Percentiles rank a stretch among this genome's conserved stretches.
phyloP scores from a whole-genome alignment of 23 tunicate genomes.

The Oikopleura dioica region DNA sequence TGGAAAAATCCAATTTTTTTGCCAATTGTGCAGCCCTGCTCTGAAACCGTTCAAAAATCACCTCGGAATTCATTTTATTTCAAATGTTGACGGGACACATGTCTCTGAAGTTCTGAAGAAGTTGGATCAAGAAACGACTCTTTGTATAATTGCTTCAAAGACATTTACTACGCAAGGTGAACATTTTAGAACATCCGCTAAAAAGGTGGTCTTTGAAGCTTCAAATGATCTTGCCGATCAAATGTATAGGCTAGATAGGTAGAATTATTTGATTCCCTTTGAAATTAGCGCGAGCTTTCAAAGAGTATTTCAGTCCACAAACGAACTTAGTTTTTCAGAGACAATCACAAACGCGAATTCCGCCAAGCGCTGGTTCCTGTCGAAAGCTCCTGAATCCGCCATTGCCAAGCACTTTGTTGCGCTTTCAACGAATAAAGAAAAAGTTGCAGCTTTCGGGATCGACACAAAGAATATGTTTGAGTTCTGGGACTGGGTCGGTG shows the following conservation, averaged over 20 bases:
- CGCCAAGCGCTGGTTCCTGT: slow-evolving; percentile 68
- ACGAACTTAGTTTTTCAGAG: too few relatives aligned
- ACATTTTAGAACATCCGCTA: too few relatives aligned
- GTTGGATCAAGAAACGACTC: slow-evolving; percentile 58
- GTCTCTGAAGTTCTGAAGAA: slow-evolving; percentile 37
- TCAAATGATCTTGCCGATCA: too few relatives aligned
- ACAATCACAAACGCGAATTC: slow-evolving; percentile 93
- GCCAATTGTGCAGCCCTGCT: too few relatives aligned
- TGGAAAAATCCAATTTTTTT: too few relatives aligned
- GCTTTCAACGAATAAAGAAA: slow-evolving; percentile 63
- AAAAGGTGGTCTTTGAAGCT: too few relatives aligned
- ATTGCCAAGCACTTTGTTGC: slow-evolving; percentile 86
- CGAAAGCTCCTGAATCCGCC: slow-evolving; percentile 19
- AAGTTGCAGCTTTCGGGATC: slow-evolving; percentile 85
- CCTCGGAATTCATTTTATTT: slow-evolving; percentile 68
- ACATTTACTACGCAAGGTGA: slow-evolving; percentile 95
- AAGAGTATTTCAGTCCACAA: too few relatives aligned
- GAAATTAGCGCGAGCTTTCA: too few relatives aligned
- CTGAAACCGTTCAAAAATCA: slow-evolving; percentile 60
- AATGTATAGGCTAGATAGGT: too few relatives aligned
- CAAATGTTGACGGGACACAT: slow-evolving; percentile 95
- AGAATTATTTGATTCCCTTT: too few relatives aligned
- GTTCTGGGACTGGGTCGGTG: slow-evolving; percentile 99
- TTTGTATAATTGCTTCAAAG: slow-evolving; percentile 86
- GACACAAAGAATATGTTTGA: slow-evolving; percentile 89